phyloP scores from a whole-genome alignment of 2,113 vertebrate species.

The Dipodomys spectabilis region DNA sequence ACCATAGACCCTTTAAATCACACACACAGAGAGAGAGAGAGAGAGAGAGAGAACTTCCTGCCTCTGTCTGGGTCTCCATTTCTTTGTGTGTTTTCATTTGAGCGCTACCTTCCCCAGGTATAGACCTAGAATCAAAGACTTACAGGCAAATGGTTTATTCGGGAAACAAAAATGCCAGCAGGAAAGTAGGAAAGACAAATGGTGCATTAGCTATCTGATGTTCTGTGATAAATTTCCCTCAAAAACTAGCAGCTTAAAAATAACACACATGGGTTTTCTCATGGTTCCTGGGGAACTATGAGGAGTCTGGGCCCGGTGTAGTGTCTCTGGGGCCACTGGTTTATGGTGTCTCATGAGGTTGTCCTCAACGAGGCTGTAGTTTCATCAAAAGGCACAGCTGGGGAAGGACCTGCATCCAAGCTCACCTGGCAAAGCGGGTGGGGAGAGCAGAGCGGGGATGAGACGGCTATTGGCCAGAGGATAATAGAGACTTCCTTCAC shows the following conservation, averaged over 20 bases:
- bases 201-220: background rate
- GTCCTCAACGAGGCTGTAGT: background rate
- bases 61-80: background rate
- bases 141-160: background rate
- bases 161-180: background rate
- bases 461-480: background rate
- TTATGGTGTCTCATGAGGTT: background rate
- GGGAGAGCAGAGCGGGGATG: background rate
- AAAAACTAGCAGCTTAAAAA: conserved; percentile 17
- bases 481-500: background rate
- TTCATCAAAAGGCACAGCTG: background rate
- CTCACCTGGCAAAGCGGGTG: no score
- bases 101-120: background rate
- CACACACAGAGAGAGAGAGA: no score
- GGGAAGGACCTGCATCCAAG: background rate
- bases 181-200: background rate
- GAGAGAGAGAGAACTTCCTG: background rate
- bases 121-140: background rate
- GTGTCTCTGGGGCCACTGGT: background rate
- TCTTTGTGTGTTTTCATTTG: background rate
- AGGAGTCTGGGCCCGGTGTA: background rate
- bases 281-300: background rate
- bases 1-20: background rate
- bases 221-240: background rate
- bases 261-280: background rate